Evolutionary conservation across 2,888 invertebrate species (phyloP).

Genomic region (Eilema caniola): DNA sequence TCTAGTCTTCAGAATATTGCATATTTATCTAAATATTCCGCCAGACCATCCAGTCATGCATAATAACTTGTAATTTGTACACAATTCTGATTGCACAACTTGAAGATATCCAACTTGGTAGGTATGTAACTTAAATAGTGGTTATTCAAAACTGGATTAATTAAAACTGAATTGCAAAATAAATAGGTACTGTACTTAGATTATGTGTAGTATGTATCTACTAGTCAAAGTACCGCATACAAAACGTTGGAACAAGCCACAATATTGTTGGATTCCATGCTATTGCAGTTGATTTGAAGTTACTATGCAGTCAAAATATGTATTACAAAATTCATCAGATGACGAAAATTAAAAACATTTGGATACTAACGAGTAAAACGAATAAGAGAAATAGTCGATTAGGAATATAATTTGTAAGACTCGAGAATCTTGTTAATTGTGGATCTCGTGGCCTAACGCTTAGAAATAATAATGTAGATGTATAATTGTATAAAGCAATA

Average conservation of each 20-base stretch:
- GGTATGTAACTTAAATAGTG: conserved; percentile 26
- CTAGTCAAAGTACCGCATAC: conserved; percentile 34
- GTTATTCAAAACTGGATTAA: conserved; percentile 28
- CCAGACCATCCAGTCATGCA: conserved; percentile 60
- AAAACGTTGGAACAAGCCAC: conserved; percentile 21
- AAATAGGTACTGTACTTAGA: neutral
- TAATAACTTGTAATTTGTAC: conserved; percentile 75
- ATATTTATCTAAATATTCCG: conserved; percentile 59
- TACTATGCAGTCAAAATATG: conserved; percentile 38
- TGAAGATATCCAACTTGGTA: conserved; percentile 48
- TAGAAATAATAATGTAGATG: conserved; percentile 22
- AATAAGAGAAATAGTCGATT: conserved; percentile 29
- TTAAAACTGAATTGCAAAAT: conserved; percentile 17
- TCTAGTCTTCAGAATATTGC: conserved; percentile 76
- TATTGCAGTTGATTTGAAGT: conserved; percentile 75
- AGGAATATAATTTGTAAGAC: conserved; percentile 27
- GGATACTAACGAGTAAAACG: conserved; percentile 33
- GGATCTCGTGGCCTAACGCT: conserved; percentile 42
- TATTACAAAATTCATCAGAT: conserved; percentile 18
- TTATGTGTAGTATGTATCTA: conserved; percentile 17
- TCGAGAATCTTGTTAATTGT: conserved; percentile 29
- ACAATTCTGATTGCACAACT: conserved; percentile 79
- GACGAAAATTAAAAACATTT: conserved; percentile 27
- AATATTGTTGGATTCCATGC: conserved; percentile 37
- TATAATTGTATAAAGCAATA: conserved; percentile 29